Base-by-base conservation (phyloP, 2,888 invertebrate species). In the Melipona bicolor region DNA sequence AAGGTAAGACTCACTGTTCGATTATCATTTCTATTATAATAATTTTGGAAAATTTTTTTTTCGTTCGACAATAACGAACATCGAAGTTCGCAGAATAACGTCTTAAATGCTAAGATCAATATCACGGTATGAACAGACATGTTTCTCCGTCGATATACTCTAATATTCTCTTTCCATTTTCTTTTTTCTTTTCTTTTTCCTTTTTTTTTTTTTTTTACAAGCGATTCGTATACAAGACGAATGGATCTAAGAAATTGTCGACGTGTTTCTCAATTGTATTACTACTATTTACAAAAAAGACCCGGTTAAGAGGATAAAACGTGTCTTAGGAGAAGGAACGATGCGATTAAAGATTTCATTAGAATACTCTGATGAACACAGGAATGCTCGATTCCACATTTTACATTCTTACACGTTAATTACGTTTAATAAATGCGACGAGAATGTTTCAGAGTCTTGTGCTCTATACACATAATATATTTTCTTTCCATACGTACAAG, bases 181-280 rank as follows among this genome's bases (percentile, higher is more conserved):
- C 64, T 43, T 61, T 71, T 76, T 24, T 64, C 52, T 61, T 75
- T 73, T 62, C 56, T 49, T 36, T 59, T 50, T 68, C 50, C 67
- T 4, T 19, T 11, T 50, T 49, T 61, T 17, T n/a, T 72, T 65
- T 21, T 81, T 75, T 83, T 85, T 83, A 86, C 83, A 86, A 87
- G 79, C 83, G 79, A 86, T 83, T 87, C 86, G 86, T 87, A 87
- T 87, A 87, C 86, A 81, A 81, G 83, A 74, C 84, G 81, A 74
- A 74, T 70, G 65, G 75, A 76, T 78, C 59, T 76, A 77, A 61
- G 59, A 84, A 76, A 83, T 78, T 64, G 50, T 75, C 61, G 74
- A 79, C 77, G 52, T n/a, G 56, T 65, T 71, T 73, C 65, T 68
- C 56, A 69, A 62, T 71, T 75, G 73, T n/a, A 61, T 81, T 56